Evolutionary conservation across 64 coral and sea anemone species (phyloP).

Genomic region (Trachythela sp.): DNA sequence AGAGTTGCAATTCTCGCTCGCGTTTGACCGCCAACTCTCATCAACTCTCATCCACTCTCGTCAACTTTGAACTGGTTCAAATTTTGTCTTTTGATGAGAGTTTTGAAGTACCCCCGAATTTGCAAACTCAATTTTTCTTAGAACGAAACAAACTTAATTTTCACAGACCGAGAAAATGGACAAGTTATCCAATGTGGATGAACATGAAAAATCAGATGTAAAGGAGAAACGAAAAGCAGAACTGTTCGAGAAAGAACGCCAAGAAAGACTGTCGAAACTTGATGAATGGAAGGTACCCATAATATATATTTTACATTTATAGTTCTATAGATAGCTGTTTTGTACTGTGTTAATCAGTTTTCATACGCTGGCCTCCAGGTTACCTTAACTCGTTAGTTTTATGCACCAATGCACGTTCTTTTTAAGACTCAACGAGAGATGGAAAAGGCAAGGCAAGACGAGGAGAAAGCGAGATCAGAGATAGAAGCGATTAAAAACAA

Average conservation of each 20-base stretch:
- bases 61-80: too few species aligned
- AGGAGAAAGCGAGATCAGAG: constrained; percentile 51
- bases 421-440: constrained; percentile 59
- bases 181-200: constrained; percentile 43
- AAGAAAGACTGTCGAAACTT: constrained; percentile 67
- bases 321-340: too few species aligned
- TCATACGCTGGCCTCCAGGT: too few species aligned
- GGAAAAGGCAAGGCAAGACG: constrained; percentile 64
- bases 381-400: too few species aligned
- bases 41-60: too few species aligned
- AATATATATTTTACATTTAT: not conserved
- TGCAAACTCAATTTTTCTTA: too few species aligned
- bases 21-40: too few species aligned
- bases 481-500: constrained; percentile 64
- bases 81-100: too few species aligned
- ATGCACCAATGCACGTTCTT: not conserved
- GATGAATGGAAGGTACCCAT: constrained; percentile 74
- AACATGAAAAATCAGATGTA: constrained; percentile 61
- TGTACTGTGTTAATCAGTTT: too few species aligned
- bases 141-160: not conserved
- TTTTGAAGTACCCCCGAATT: too few species aligned
- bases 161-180: constrained; percentile 64
- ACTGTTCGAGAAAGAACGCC: constrained; percentile 69
- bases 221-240: constrained; percentile 63
- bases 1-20: too few species aligned